Conservation (phyloP, 2,113 vertebrate genomes). For the Phalacrocorax aristotelis region DNA sequence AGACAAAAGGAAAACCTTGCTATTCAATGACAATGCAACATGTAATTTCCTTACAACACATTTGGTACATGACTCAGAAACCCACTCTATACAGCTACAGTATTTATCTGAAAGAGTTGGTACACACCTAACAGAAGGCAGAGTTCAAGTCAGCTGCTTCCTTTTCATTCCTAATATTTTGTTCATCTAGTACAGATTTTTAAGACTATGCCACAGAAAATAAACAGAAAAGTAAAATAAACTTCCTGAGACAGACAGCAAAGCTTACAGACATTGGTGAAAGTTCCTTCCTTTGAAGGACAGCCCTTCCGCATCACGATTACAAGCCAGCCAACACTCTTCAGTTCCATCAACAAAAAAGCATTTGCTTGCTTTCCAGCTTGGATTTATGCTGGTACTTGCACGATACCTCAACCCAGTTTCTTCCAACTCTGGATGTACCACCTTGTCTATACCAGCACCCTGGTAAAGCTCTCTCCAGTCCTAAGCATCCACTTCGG, state of each 20-base stretch:
- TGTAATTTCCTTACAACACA: neutral
- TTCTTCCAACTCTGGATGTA: neutral
- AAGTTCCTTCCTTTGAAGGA: neutral
- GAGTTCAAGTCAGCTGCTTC: neutral
- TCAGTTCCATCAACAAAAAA: neutral
- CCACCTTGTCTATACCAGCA: neutral
- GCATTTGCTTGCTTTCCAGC: neutral
- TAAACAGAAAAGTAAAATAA: neutral
- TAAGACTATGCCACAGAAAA: neutral
- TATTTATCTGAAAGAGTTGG: neutral
- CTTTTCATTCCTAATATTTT: neutral
- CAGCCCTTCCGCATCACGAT: neutral
- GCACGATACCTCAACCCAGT: rapidly evolving
- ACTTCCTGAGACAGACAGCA: neutral
- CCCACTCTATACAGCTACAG: neutral
- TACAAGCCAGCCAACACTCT: neutral
- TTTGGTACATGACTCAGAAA: neutral
- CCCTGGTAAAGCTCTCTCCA: neutral
- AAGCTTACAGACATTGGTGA: neutral
- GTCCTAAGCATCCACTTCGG: neutral
- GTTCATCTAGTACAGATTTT: neutral
- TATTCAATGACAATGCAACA: neutral
- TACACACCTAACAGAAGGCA: neutral
- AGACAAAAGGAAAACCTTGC: neutral
- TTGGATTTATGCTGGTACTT: neutral